Conservation (phyloP, 2,888 invertebrate genomes). For the Cephus pulcher region DNA sequence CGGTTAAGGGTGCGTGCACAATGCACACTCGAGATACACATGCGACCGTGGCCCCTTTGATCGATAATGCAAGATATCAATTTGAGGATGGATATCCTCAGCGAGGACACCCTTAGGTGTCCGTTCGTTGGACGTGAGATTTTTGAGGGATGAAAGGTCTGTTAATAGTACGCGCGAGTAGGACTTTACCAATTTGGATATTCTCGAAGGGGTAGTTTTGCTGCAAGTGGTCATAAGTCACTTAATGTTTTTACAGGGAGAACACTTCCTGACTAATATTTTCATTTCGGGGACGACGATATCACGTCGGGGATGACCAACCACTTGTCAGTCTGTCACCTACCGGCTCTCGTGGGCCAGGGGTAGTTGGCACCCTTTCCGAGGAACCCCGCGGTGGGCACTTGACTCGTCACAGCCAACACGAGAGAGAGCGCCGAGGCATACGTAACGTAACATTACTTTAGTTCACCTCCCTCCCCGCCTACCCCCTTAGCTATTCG, state of each 20-base stretch:
- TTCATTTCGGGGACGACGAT: constrained; percentile 4
- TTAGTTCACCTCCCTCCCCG: constrained; percentile 28
- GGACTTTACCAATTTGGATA: background rate
- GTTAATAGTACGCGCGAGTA: background rate
- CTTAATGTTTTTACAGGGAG: background rate
- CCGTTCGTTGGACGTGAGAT: background rate
- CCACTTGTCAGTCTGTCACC: constrained; percentile 35
- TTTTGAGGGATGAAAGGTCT: background rate
- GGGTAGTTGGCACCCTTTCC: constrained; percentile 22
- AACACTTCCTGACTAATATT: constrained; percentile 1
- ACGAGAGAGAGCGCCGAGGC: constrained; percentile 33
- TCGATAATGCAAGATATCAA: constrained; percentile 12
- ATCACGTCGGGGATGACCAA: constrained; percentile 18
- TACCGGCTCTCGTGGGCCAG: constrained; percentile 8
- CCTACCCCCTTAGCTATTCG: constrained; percentile 39
- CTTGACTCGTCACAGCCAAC: constrained; percentile 49
- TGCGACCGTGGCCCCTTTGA: constrained; percentile 1
- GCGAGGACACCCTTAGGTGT: background rate
- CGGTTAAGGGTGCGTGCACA: constrained; percentile 39
- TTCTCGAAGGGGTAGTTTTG: background rate
- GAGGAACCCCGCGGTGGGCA: constrained; percentile 37
- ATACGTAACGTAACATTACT: constrained; percentile 37
- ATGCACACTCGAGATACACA: constrained; percentile 14
- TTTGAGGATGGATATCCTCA: background rate
- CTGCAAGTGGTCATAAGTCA: background rate